phyloP scores from a whole-genome alignment of 1,140 invertebrate species.

The Drosophila sulfurigaster region DNA sequence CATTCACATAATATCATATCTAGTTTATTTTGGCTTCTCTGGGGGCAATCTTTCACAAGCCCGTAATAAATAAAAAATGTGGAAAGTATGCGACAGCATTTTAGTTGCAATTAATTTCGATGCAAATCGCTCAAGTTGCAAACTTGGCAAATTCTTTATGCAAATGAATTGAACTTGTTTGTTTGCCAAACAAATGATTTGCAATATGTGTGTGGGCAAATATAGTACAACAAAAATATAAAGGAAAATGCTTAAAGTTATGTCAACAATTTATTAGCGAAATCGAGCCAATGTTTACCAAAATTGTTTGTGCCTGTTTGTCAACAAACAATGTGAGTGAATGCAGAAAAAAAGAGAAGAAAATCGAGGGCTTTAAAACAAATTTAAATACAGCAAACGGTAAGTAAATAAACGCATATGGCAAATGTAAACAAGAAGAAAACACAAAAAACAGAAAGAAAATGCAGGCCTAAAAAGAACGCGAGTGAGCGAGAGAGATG shows the following conservation, averaged over 20 bases:
- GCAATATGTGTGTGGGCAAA: constrained; percentile 1
- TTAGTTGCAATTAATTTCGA: background rate
- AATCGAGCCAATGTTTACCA: constrained; percentile 35
- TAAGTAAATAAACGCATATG: constrained; percentile 47
- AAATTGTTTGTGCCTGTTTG: constrained; percentile 23
- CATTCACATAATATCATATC: no score
- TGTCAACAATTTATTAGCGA: constrained; percentile 19
- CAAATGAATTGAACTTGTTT: background rate
- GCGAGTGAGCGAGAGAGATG: no score
- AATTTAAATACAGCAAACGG: constrained; percentile 31
- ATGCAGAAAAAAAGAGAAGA: constrained; percentile 8
- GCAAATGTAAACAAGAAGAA: constrained; percentile 14
- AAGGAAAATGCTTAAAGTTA: background rate
- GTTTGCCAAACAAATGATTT: background rate
- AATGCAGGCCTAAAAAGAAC: constrained; percentile 5
- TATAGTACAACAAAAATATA: background rate
- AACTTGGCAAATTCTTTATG: background rate
- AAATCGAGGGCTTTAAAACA: constrained; percentile 34
- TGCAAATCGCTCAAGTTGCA: background rate
- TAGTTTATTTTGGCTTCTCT: no score
- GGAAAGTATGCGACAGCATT: background rate
- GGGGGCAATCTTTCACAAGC: no score
- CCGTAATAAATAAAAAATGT: no score
- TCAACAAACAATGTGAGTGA: constrained; percentile 25
- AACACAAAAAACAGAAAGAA: constrained; percentile 3